Evolutionary conservation across 2,113 vertebrate species (phyloP), one percentile per base, ranked within the genome.

Genomic region (Pelodiscus sinensis): DNA sequence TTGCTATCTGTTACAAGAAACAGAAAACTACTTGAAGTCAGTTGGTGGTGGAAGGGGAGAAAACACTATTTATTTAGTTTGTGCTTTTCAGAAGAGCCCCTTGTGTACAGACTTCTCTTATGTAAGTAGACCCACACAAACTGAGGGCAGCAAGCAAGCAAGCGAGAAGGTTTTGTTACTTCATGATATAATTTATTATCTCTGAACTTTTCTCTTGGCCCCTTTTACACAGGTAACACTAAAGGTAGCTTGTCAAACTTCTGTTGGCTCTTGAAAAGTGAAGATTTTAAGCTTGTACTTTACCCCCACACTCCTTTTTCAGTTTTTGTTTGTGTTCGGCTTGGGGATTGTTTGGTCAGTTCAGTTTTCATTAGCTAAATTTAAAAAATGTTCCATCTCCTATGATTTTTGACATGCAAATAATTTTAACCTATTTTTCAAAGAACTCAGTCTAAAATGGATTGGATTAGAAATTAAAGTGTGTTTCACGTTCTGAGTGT

Each of bases 401-500:
- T 44, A 25, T 77, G 73, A 25, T 35, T 77, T 75, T 44, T 77
- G 38, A 22, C 24, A 77, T 12, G 73, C 13, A 27, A 50, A 77
- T 77, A 24, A 38, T 44, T 44, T 75, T 75, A 75, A 75, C 22
- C 38, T 21, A 35, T 35, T 75, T 75, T 75, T 24, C 38, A 75
- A 44, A 21, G 22, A 75, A 44, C 35, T 7, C 22, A 44, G 38
- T 75, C 38, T 77, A 71, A 71, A 9, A 13, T 50, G 22, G 5
- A 21, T 44, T 77, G 35, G 22, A 44, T 44, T 44, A 50, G 35
- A 50, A 54, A 31, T 84, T 29, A 92, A 10, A 6, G 57, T 87
- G 82, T 93, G 44, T 44, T 44, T 44, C 95, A 92, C 90, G 83
- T 92, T 82, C 91, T 86, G 87, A 14, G 89, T 97, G 95, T 95